phyloP scores from a whole-genome alignment of 1,140 invertebrate genomes.

The Drosophila tropicalis region DNA sequence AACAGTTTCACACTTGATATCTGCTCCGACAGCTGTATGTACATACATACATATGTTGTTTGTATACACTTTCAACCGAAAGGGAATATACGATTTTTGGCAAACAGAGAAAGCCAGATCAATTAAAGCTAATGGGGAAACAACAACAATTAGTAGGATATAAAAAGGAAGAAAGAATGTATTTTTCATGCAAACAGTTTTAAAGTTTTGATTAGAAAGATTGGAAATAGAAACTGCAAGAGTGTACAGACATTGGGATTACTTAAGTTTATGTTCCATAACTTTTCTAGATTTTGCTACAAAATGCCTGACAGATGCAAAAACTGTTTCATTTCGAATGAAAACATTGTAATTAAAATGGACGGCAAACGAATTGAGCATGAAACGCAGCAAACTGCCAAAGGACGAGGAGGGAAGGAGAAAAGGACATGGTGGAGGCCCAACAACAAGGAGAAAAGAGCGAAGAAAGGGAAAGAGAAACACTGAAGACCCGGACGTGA shows the following conservation, averaged over 20 bases:
- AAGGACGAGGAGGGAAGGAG: background rate
- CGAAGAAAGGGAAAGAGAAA: background rate
- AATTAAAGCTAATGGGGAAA: no score
- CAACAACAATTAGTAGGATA: no score
- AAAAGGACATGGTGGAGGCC: no score
- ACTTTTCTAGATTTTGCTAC: background rate
- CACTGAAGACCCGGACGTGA: background rate
- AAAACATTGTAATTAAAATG: slow-evolving; percentile 60
- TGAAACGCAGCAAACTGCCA: background rate
- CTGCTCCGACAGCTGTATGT: background rate
- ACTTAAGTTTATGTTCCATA: no score
- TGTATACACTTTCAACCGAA: background rate
- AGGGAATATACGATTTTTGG: no score
- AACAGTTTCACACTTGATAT: background rate
- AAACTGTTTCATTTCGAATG: slow-evolving; percentile 29
- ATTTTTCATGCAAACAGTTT: no score
- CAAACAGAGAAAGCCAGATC: no score
- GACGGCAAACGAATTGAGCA: slow-evolving; percentile 40
- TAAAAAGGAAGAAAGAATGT: no score
- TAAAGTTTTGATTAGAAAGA: no score
- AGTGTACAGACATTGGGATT: background rate
- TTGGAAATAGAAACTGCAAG: no score
- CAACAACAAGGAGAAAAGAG: background rate
- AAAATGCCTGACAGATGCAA: background rate
- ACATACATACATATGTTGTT: no score